Base-by-base conservation (phyloP, 2,888 invertebrate species). In the Dasypogon diadema region DNA sequence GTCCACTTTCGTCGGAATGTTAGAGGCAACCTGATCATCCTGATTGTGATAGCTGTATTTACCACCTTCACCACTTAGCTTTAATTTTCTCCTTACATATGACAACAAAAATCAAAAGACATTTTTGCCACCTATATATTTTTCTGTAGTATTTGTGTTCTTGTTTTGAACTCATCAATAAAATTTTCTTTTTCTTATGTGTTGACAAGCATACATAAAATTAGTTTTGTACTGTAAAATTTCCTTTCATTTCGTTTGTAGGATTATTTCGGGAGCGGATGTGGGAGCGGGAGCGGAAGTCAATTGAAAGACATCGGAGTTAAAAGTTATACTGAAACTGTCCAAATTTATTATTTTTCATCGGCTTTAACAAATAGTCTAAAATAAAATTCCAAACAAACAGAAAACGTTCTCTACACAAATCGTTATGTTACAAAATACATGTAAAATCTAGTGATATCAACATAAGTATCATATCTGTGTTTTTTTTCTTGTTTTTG, bases 361-460 rank as follows among this genome's bases (percentile, higher is more conserved):
- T 73, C 42, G 22, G 55, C n/a, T 55, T 56, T 34, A 73, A 56
- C 55, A 55, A 42, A 56, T 73, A 73, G 21, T 34, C 56, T 73
- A 54, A 73, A 55, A 55, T 30, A 42, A 73, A 56, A 37, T 22
- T 16, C 18, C 37, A 73, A 37, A 70, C 18, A 24, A 30, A 70
- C 51, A 51, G 48, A 77, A 60, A 46, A 74, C 54, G 18, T 42
- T 70, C 54, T 54, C 60, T 75, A 75, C 75, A 72, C 51, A 75
- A 75, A 72, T 68, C 54, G 72, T 75, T 75, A 68, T 75, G 21
- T 75, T 77, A 77, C 77, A 77, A 77, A 77, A 77, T 77, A 75
- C 77, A 77, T 77, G 77, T 77, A 75, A 77, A 77, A 77, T 77
- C 77, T 77, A 77, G 75, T 77, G 75, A 75, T 77, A 77, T 75